phyloP scores from a whole-genome alignment of 2,888 invertebrate species.

The Dryobotodes eremita region DNA sequence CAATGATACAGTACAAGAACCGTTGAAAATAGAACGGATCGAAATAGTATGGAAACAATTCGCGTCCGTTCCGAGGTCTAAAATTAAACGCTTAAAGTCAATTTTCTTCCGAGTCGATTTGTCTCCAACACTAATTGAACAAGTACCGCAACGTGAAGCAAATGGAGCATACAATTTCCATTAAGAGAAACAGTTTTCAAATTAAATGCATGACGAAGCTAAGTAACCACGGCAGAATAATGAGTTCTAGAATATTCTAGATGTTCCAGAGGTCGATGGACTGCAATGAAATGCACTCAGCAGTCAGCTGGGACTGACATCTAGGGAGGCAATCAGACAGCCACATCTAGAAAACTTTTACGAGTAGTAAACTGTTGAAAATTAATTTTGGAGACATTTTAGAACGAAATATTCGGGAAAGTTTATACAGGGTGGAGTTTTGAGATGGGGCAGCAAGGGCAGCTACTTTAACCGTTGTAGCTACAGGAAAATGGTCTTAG shows the following conservation, averaged over 20 bases:
- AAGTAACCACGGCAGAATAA: conserved; percentile 37
- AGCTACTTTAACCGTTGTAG: no score
- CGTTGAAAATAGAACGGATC: neutral
- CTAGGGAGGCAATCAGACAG: conserved; percentile 37
- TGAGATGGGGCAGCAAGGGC: no score
- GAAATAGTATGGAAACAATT: neutral
- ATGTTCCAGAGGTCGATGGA: conserved; percentile 45
- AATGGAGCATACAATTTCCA: conserved; percentile 45
- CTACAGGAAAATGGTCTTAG: no score
- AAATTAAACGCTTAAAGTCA: conserved; percentile 13
- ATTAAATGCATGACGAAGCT: conserved; percentile 37
- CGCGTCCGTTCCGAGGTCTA: neutral
- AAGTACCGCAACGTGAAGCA: conserved; percentile 28
- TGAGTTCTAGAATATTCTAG: conserved; percentile 46
- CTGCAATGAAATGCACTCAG: conserved; percentile 37
- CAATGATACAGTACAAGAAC: neutral
- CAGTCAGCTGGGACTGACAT: conserved; percentile 28
- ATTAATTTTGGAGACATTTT: conserved; percentile 22
- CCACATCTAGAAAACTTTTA: conserved; percentile 34
- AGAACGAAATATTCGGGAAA: conserved; percentile 11
- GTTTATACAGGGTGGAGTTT: no score
- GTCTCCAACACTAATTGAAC: conserved; percentile 23
- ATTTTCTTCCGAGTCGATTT: neutral
- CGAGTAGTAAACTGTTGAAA: conserved; percentile 15
- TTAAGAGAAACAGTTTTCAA: conserved; percentile 43